Evolutionary conservation across 1,140 invertebrate genomes (phyloP).

Genomic region (Zaprionus nigranus): DNA sequence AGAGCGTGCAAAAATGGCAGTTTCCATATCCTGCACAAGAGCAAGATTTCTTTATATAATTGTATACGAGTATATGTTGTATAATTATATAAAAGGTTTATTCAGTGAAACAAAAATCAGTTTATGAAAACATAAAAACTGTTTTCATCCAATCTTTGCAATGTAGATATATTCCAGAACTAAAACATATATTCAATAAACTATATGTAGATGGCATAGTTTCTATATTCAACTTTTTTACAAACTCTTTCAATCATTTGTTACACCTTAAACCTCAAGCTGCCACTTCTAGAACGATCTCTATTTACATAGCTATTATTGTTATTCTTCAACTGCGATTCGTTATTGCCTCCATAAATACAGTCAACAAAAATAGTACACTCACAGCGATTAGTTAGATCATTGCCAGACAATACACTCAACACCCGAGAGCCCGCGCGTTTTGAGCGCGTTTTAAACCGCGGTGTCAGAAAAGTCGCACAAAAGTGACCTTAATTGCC

Average conservation of each 20-base stretch:
- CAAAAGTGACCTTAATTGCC: constrained; percentile 72
- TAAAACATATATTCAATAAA: too few relatives aligned
- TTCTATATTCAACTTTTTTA: background rate
- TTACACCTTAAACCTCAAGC: background rate
- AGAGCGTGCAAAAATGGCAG: background rate
- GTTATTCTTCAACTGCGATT: background rate
- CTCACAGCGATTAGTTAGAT: constrained; percentile 15
- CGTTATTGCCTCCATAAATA: background rate
- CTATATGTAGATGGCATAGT: too few relatives aligned
- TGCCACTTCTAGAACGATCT: background rate
- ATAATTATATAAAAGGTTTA: too few relatives aligned
- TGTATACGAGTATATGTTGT: too few relatives aligned
- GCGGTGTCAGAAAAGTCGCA: constrained; percentile 35
- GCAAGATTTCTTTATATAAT: background rate
- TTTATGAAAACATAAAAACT: too few relatives aligned
- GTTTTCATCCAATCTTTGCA: too few relatives aligned
- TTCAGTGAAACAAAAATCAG: too few relatives aligned
- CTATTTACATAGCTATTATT: background rate
- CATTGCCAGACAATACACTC: constrained; percentile 23
- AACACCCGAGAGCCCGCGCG: constrained; percentile 16
- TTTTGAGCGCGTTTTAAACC: constrained; percentile 31
- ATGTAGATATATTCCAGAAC: too few relatives aligned
- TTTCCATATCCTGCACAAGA: background rate
- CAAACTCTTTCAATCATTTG: background rate
- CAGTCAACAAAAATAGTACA: background rate